These are phyloP conservation scores for Colostygia pectinataria DNA, from an alignment of 2,888 invertebrate species.

Conservation along the genomic window DNA sequence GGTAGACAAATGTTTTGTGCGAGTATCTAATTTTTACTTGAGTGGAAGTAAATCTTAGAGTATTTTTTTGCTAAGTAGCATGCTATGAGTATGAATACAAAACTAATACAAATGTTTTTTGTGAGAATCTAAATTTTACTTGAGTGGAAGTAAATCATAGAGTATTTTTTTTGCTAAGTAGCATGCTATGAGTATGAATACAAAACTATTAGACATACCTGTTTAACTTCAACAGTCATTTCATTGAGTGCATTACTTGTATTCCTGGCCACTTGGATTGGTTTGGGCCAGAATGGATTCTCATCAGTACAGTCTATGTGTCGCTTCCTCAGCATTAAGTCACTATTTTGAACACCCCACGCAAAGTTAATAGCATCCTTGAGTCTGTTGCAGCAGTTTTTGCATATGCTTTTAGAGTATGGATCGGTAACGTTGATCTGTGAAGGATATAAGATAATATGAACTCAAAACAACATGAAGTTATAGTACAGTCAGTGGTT, in stretches of 20 bases:
- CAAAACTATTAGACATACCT: conserved; percentile 27
- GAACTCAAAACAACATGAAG: too few species aligned
- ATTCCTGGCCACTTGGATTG: conserved; percentile 62
- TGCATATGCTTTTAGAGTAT: conserved; percentile 64
- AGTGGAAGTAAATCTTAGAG: too few species aligned
- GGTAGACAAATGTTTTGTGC: too few species aligned
- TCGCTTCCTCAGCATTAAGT: conserved; percentile 43
- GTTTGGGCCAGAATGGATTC: conserved; percentile 59
- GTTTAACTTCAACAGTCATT: conserved; percentile 59
- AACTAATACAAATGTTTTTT: too few species aligned
- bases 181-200: too few species aligned
- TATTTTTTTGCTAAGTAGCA: too few species aligned
- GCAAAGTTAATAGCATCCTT: conserved; percentile 55
- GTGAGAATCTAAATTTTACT: too few species aligned
- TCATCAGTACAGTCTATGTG: not conserved
- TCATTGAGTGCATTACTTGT: conserved; percentile 41
- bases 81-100: too few species aligned
- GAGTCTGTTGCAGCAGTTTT: conserved; percentile 51
- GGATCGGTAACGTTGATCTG: conserved; percentile 55
- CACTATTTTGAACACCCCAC: conserved; percentile 46
- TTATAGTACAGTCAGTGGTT: too few species aligned
- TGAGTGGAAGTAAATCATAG: too few species aligned
- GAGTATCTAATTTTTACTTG: too few species aligned
- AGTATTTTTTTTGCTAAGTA: too few species aligned
- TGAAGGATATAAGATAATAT: conserved; percentile 21